These are phyloP conservation scores for Apistogramma diplotaenia DNA, from an alignment of 2,113 vertebrate species.

Conservation along the genomic window DNA sequence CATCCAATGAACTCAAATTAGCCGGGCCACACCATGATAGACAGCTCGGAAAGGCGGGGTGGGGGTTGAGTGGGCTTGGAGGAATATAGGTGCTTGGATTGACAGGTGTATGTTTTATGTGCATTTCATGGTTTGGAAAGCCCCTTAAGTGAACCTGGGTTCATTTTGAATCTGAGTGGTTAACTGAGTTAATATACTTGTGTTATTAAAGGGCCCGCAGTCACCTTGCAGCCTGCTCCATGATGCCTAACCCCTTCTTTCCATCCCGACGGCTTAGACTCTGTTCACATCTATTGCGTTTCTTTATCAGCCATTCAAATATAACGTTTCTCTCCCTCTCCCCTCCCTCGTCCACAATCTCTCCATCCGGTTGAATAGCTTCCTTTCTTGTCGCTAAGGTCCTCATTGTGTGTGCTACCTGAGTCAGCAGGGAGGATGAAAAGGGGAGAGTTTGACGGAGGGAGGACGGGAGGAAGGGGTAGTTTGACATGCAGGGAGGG, in stretches of 20 bases:
- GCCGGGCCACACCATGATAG: conserved; percentile 70
- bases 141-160: conserved; percentile 56
- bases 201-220: conserved; percentile 69
- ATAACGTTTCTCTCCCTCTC: conserved; percentile 39
- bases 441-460: conserved; percentile 43
- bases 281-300: conserved; percentile 56
- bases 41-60: conserved; percentile 57
- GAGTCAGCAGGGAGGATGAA: conserved; percentile 77
- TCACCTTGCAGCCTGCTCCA: conserved; percentile 51
- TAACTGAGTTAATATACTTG: conserved; percentile 71
- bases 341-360: conserved; percentile 39
- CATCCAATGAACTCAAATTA: conserved; percentile 81
- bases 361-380: conserved; percentile 62
- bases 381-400: conserved; percentile 55
- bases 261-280: conserved; percentile 52
- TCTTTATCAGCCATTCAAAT: conserved; percentile 71
- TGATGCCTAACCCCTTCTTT: conserved; percentile 31
- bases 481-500: conserved; percentile 56
- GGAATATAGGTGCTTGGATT: conserved; percentile 53
- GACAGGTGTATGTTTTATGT: conserved; percentile 66
- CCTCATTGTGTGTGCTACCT: conserved; percentile 74
- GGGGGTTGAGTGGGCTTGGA: conserved; percentile 1
- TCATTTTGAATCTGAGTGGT: conserved; percentile 69
- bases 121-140: conserved; percentile 62
- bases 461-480: conserved; percentile 37